Evolutionary conservation across 2,113 vertebrate species (phyloP).

Genomic region (Pygoscelis antarcticus): DNA sequence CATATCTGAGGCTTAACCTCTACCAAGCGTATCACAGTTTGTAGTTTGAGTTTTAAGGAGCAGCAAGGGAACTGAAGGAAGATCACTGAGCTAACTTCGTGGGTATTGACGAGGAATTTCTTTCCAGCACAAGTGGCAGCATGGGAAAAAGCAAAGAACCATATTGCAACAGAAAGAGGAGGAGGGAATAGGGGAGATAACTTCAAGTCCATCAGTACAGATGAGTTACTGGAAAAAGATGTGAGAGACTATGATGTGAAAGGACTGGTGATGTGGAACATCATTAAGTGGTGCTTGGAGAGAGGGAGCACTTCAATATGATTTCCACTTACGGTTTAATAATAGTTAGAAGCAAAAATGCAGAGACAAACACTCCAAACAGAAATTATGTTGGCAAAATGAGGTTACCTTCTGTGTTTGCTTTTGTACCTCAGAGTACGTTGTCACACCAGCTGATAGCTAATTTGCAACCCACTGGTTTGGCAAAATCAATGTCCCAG

Average conservation of each 20-base stretch:
- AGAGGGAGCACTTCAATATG: not conserved
- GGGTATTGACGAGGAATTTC: not conserved
- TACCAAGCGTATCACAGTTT: not conserved
- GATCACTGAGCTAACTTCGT: not conserved
- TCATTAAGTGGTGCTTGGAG: not conserved
- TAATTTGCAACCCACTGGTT: not conserved
- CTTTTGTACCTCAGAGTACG: not conserved
- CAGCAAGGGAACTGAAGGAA: not conserved
- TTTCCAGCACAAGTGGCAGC: not conserved
- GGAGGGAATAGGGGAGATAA: not conserved
- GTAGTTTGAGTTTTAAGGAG: not conserved
- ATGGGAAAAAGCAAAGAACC: not conserved
- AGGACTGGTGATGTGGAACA: not conserved
- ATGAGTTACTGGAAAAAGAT: not conserved
- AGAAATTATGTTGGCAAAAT: not conserved
- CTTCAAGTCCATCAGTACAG: not conserved
- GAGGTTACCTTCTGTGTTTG: not conserved
- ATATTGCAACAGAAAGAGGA: not conserved
- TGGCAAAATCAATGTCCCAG: not conserved
- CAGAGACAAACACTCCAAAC: not conserved
- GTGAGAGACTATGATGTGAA: not conserved
- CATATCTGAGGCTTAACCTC: not conserved
- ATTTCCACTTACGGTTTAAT: not conserved
- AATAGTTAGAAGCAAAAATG: not conserved
- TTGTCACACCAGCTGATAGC: not conserved